phyloP scores from a whole-genome alignment of 2,888 invertebrate species.

The Synergus gifuensis region DNA sequence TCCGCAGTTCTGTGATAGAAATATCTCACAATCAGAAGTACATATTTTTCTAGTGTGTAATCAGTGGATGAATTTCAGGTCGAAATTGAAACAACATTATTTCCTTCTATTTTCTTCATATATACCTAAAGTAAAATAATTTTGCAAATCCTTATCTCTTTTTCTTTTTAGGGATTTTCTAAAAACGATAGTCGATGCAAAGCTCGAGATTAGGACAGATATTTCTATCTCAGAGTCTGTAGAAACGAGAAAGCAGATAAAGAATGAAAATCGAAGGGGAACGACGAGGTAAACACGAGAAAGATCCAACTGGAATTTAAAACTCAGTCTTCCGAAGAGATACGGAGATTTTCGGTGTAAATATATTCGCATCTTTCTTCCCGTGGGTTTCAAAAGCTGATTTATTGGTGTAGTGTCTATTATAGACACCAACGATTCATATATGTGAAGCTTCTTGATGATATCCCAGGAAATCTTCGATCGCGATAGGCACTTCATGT shows the following conservation, averaged over 20 bases:
- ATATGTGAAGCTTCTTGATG: background rate
- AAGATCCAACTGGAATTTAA: constrained; percentile 6
- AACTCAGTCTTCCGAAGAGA: background rate
- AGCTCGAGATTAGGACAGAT: background rate
- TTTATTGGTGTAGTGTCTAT: background rate
- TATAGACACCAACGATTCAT: background rate
- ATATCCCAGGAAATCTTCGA: background rate
- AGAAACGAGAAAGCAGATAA: background rate
- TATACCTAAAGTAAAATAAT: background rate
- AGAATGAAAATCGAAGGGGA: background rate
- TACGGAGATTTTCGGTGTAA: constrained; percentile 2
- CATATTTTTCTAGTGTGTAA: background rate
- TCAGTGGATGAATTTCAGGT: background rate
- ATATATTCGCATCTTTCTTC: constrained; percentile 4
- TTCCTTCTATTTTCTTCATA: too few relatives aligned
- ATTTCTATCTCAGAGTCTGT: background rate
- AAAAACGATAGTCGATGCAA: background rate
- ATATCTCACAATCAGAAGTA: background rate
- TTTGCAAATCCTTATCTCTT: background rate
- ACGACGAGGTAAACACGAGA: background rate
- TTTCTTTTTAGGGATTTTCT: background rate
- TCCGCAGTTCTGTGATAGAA: background rate
- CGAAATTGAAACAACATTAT: too few relatives aligned
- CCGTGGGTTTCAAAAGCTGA: background rate
- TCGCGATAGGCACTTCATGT: background rate